phyloP scores from a whole-genome alignment of 2,797 vertebrate genomes.

The Hydrocynus forskahlii region DNA sequence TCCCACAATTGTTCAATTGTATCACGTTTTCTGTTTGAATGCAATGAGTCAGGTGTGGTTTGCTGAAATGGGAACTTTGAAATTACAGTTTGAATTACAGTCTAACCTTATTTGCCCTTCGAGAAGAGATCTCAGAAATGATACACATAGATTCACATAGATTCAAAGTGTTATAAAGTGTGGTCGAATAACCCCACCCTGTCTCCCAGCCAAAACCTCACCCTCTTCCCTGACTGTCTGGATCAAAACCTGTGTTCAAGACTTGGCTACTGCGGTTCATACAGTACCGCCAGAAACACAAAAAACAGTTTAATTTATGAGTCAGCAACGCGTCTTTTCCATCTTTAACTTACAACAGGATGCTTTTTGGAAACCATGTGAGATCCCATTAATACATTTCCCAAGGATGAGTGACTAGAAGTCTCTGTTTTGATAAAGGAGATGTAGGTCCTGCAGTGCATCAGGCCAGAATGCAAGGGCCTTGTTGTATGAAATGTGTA shows the following conservation, averaged over 20 bases:
- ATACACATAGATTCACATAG: background rate
- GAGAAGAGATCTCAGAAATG: conserved; percentile 10
- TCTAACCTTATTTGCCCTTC: conserved; percentile 17
- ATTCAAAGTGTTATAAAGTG: conserved; percentile 3
- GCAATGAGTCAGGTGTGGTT: conserved; percentile 28
- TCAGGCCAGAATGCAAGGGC: background rate
- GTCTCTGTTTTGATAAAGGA: background rate
- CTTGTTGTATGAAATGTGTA: background rate
- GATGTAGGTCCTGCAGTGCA: background rate
- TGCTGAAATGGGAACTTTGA: conserved; percentile 32
- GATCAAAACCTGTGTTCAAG: background rate
- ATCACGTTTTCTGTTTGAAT: background rate
- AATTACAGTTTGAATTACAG: conserved; percentile 23
- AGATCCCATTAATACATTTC: background rate
- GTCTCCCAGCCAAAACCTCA: background rate
- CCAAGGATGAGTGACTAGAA: background rate
- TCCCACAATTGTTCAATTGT: background rate
- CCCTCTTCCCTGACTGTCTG: conserved; percentile 1
- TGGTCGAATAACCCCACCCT: background rate
- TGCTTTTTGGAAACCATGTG: background rate
- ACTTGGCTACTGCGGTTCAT: background rate
- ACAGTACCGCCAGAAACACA: background rate
- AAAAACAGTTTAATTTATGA: background rate
- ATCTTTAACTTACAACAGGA: background rate
- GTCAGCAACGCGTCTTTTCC: background rate